Percentiles rank a stretch among this genome's conserved stretches.
These are phyloP conservation scores for Pseudocheirus occidentalis DNA, from an alignment of 2,797 vertebrate species.

Conservation along the genomic window DNA sequence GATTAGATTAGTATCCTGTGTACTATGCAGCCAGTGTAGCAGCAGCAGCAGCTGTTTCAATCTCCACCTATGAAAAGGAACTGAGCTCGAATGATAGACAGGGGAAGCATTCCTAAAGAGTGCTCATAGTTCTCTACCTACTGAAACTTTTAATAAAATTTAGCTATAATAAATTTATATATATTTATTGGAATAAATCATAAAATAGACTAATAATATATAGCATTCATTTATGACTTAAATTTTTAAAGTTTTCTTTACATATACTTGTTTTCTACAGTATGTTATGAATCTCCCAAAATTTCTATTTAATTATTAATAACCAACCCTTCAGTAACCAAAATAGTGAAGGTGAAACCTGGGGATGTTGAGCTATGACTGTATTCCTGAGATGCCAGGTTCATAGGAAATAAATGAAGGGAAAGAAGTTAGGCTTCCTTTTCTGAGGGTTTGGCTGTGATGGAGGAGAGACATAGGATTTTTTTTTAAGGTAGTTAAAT, in stretches of 20 bases:
- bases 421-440: not conserved
- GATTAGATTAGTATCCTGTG: not conserved
- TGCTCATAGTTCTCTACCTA: not conserved
- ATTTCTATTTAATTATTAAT: not conserved
- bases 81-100: not conserved
- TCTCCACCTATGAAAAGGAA: not conserved
- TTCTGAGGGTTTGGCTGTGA: not conserved
- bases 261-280: not conserved
- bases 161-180: not conserved
- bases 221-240: not conserved
- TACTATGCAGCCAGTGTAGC: not conserved
- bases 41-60: not conserved
- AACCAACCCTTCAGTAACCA: not conserved
- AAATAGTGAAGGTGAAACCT: not conserved
- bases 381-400: not conserved
- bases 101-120: not conserved
- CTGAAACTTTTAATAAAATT: not conserved
- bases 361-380: not conserved
- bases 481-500: not conserved
- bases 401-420: not conserved
- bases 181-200: not conserved
- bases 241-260: not conserved
- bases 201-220: not conserved
- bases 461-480: not conserved
- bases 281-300: not conserved